Evolutionary conservation across 1,140 invertebrate species (phyloP), one percentile per base, ranked within the genome.

Genomic region (Cheumatopsyche charites): DNA sequence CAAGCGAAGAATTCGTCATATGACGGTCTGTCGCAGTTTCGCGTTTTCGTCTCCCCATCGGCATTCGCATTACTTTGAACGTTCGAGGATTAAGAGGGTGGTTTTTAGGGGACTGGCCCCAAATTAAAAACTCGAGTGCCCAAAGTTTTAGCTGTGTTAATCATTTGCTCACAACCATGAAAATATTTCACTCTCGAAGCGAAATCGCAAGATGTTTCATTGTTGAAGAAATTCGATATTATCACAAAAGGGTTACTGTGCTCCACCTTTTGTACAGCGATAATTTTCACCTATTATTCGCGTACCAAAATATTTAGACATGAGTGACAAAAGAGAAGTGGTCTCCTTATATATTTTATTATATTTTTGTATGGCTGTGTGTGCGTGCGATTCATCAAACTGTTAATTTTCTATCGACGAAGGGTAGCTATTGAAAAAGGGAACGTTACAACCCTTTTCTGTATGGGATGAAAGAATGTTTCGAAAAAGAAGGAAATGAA

Each of bases 261-360:
- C 43, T 23, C 49, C 65, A 67, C 65, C 65, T 49, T 12, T 43
- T 2, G 15, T 49, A 17, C 45, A 47, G 41, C 25, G 21, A 21
- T 47, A 29, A 36, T 36, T 66, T 66, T 66, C 43, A 9, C 23
- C 63, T 29, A 63, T 66, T 66, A 66, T 66, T 21, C 63, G 26
- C 7, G 17, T 25, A 68, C 66, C 45, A 68, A 68, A 68, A 68
- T 68, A 68, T 68, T 68, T 68, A 47, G 66, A 68, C 66, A 43
- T 68, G 66, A 55, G 47, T 36, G 47, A 68, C 66, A 68, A 68
- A 17, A 25, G 66, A 55, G 45, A 17, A 25, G 66, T 52, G 45
- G 42, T 25, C 66, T 29, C 45, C 47, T 68, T 68, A 23, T 15
- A 36, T 9, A 36, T 36, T n/a, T 36, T 36, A 36, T 36, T 36